Evolutionary conservation across 2,797 vertebrate species (phyloP).

Genomic region (Simalia tracyae): DNA sequence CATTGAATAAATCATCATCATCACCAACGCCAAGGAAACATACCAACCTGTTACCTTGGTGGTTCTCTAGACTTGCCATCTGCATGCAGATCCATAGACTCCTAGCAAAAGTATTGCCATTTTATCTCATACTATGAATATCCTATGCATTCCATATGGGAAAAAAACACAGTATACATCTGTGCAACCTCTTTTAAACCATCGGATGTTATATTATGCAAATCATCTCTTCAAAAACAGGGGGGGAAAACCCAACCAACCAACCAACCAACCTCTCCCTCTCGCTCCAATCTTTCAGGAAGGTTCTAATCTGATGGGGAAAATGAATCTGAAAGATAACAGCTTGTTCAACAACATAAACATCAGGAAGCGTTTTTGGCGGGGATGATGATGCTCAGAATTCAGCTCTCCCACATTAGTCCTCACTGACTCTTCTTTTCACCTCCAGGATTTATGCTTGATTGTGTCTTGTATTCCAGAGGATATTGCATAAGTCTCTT

Average conservation of each 20-base stretch:
- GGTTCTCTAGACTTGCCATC: background rate
- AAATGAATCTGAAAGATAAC: background rate
- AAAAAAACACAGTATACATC: background rate
- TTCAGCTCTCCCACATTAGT: background rate
- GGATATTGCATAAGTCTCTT: conserved; percentile 31
- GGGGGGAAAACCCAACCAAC: background rate
- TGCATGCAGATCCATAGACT: background rate
- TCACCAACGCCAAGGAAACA: background rate
- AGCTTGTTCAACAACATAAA: background rate
- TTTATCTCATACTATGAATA: background rate
- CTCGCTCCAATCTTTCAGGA: background rate
- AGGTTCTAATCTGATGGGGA: background rate
- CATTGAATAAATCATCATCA: background rate
- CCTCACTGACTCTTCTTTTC: background rate
- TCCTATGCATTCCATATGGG: background rate
- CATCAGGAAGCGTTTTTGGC: background rate
- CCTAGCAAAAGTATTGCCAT: background rate
- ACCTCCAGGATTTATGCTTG: background rate
- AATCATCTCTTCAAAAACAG: background rate
- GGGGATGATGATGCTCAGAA: background rate
- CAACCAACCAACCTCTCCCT: background rate
- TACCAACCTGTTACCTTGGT: background rate
- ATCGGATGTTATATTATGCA: background rate
- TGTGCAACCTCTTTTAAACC: background rate
- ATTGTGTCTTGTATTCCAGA: conserved; percentile 27